Evolutionary conservation across 37 sponge, comb jelly and placozoan genomes (phyloP), one percentile per base, ranked within the genome.

Genomic region (Chondrilla cf. caribensis): DNA sequence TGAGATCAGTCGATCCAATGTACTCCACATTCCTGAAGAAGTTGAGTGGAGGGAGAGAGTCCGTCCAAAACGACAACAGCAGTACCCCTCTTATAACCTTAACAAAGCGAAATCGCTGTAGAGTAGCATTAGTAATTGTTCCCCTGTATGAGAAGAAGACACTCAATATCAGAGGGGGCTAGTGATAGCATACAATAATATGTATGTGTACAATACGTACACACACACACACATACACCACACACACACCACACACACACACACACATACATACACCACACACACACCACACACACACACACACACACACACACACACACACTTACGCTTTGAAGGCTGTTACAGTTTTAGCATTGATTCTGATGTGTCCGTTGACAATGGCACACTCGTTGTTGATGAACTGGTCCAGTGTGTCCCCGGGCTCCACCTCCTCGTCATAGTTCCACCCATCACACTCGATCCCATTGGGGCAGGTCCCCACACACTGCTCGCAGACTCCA

Each of bases 21-120:
- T 62, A 80, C 65, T 60, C 62, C 43, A 80, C 62, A 60, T 80
- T 80, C n/a, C 41, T 58, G 41, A 80, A 60, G 41, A 57, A 80
- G 65, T 60, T 38, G 36, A 80, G 38, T 1, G 15, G 43, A 39
- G 68, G 68, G 68, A 67, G 68, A 4, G 76, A 73, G 25, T 38
- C n/a, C 3, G 33, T 37, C 81, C 62, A 62, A 0, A 11, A 2
- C 35, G 64, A 35, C 2, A 80, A 35, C 29, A 29, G 14, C 17
- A 80, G 65, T 24, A 21, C 41, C 9, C 81, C 81, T 9, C 60
- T 29, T n/a, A 80, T 80, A 3, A 80, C 81, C 62, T 80, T 33
- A 25, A 80, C 65, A 33, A 38, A 60, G 19, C 17, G 7, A 60
- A 40, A 60, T 24, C 62, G 21, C 39, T 80, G 2, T 54, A 79